Base-by-base conservation (phyloP, 1,140 invertebrate species). In the Pogonomyrmex barbatus region DNA sequence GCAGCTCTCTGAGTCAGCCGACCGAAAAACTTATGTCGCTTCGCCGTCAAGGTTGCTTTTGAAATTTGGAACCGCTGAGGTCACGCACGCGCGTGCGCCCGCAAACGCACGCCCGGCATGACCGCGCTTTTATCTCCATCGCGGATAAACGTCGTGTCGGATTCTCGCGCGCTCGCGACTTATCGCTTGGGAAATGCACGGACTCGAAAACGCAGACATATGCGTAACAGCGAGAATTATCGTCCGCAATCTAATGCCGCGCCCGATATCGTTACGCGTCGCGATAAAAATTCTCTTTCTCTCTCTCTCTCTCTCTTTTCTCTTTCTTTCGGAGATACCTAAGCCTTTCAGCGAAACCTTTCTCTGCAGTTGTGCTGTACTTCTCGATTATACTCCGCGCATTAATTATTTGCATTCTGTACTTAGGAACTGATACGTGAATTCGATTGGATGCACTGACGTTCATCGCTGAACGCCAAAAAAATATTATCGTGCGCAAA, bases 21-120 rank as follows among this genome's bases (percentile, higher is more conserved):
- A 83, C 79, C 79, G 54, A 83, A 83, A 83, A 83, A 75, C 79
- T 81, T n/a, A 30, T 36, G 36, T 71, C 30, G 65, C 30, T 47
- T 10, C 17, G 77, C 24, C 68, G 54, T 73, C 79, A 83, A 83
- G 79, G 68, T 83, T 75, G 79, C 45, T 62, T 73, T 50, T 42
- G 54, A 75, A 75, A 75, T 83, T 83, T 83, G 30, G 79, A 83
- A 60, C 10, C 68, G 68, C 42, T 50, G 79, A 62, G 70, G 30
- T 73, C 79, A 47, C 54, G 36, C 77, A n/a, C 58, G 30, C 39
- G 45, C 60, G 17, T n/a, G 36, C 17, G 45, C 24, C 24, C 30
- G 63, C 9, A n/a, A 67, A 47, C 42, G 65, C 42, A 33, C 10
- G 42, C 42, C 5, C n/a, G 54, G 3, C 73, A 2, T 30, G 58